Evolutionary conservation across 1,140 invertebrate species (phyloP), one percentile per base, ranked within the genome.

Genomic region (Aphaenogaster floridana): DNA sequence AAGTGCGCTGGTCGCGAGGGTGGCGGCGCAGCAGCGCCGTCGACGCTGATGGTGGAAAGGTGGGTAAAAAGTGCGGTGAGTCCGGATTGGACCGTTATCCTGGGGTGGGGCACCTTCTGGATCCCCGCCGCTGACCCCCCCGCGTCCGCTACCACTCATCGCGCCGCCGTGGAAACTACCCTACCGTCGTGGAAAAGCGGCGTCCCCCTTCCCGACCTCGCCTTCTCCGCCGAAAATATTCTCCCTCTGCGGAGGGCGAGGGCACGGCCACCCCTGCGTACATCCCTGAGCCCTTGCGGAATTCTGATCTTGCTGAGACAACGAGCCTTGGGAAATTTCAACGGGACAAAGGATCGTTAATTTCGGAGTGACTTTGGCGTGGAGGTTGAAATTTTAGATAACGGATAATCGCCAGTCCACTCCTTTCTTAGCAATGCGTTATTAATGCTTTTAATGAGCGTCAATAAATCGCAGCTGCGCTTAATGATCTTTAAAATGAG

Each of bases 41-140:
- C 71, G 76, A 34, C 66, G 66, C 59, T 78, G 91, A 92, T 89
- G 91, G 89, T 93, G 74, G 76, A 87, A 89, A 91, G 90, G 88
- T 88, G 87, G 91, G 93, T 92, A 95, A 95, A 95, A 95, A 95
- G 85, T 94, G 83, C 91, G 87, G 68, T 91, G 88, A 90, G 84
- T 90, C 84, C 88, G 89, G 92, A 95, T 95, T 95, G 95, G 95
- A 91, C 91, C 91, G 89, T 91, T 81, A 81, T 57, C 68, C 90
- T 91, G 87, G 92, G 89, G 93, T 93, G 94, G 93, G 93, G 92
- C 61, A 90, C 90, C 90, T 91, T 92, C 91, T 93, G 91, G 90
- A 92, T 90, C 90, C 74, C 86, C 87, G 72, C 57, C 83, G 69
- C 69, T 76, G 34, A 66, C 63, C 5, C 50, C 77, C 52, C 76